Base-by-base conservation (phyloP, 53 echinoderm and acorn worm species). In the Crossaster papposus region DNA sequence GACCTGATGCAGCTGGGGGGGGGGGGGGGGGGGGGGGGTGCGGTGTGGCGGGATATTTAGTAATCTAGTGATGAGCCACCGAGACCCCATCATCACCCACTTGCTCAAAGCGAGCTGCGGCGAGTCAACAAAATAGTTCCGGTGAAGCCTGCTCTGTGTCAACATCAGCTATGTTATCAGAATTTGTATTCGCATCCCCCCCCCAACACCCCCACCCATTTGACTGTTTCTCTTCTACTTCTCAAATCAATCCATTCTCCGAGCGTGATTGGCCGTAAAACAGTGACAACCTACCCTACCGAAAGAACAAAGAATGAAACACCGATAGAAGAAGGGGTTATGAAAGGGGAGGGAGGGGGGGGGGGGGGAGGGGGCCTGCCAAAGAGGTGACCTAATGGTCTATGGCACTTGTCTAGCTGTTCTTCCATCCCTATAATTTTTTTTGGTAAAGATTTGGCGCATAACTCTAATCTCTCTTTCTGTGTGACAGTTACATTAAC, bases 71-170 rank as follows among this genome's bases (percentile, higher is more conserved):
- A 68, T 68, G 68, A 68, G 68, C 68, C 24, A 10, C 0, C 44
- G 44, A 44, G 44, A 26, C 10, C 68, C 81, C 62, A 81, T 81
- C 81, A 81, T 81, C 81, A 32, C 55, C 44, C 35, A 81, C 81
- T 81, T 63, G 81, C 34, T 34, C 26, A 63, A 44, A 20, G 58
- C 18, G 81, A 81, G 62, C 81, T 58, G 32, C 35, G 81, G 68
- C 68, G 22, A 62, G 64, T 81, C 63, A 81, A 81, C 81, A n/a
- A 81, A 55, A 81, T 23, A 81, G 81, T 81, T 81, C 81, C 81
- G 81, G 62, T n/a, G 63, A 63, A 63, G 62, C 26, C 34, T 17
- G 51, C 35, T 30, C 63, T 6, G 30, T 58, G 81, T 58, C 55
- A 81, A 81, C 81, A 63, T 68, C 18, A 58, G 20, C 81, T 63